Evolutionary conservation across 2,797 vertebrate species (phyloP), one percentile per base, ranked within the genome.

Genomic region (Tenualosa ilisha): DNA sequence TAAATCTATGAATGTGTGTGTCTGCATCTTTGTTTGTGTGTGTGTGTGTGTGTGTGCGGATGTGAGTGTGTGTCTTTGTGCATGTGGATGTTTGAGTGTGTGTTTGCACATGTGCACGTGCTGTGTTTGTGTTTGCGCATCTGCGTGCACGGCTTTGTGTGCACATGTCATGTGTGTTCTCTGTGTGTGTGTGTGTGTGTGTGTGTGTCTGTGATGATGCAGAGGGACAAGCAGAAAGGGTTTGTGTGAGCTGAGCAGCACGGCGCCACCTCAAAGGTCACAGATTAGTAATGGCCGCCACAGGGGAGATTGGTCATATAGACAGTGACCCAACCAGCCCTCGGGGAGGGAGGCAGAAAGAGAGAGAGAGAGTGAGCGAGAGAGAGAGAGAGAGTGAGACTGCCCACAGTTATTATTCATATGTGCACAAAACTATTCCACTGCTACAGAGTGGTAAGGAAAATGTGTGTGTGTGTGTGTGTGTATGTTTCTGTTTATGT

Each of bases 321-420:
- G 82, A 87, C 84, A 86, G 88, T 90, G 90, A 91, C 61, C 87
- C 50, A 50, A 75, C 49, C 65, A 12, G 17, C n/a, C 88, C 54
- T 51, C 49, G 26, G 79, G 84, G 75, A 9, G 24, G 8, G 50
- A 81, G 85, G 22, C 59, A 24, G 9, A 53, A 3, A 63, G 49
- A 49, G 82, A 59, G 75, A 43, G 50, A 81, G 86, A 81, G 75
- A 22, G 53, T 54, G 82, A 61, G 11, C 26, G 22, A 65, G 63
- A 31, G 63, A 68, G 0, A 65, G 63, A 65, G 20, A 11, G 63
- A 13, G 24, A 68, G 75, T 13, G 6, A 75, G 24, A 53, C 51
- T 3, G 2, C 51, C 0, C 37, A 43, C 54, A 59, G 17, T 54
- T 31, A 82, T 68, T 68, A 72, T 63, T 63, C 40, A 82, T 8